phyloP scores from a whole-genome alignment of 2,888 invertebrate species.

The Hydroisotoma schaefferi region DNA sequence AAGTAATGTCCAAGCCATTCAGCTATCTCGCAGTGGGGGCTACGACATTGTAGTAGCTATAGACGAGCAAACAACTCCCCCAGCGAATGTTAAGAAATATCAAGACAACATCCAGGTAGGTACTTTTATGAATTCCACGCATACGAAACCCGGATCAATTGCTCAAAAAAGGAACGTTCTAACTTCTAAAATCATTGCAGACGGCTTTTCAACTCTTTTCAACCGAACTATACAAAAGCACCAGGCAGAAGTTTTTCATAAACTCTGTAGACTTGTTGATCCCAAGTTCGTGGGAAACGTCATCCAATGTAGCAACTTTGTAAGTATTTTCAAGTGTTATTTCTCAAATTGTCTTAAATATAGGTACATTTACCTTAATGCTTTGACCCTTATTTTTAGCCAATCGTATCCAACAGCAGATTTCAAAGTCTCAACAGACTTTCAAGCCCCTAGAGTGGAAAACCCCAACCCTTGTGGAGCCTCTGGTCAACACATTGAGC shows the following conservation, averaged over 20 bases:
- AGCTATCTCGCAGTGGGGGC: constrained; percentile 33
- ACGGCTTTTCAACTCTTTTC: constrained; percentile 30
- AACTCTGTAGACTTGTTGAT: constrained; percentile 42
- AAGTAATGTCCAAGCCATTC: no score
- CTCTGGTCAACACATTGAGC: constrained; percentile 36
- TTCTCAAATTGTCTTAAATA: no score
- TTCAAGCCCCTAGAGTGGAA: constrained; percentile 31
- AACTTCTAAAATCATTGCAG: constrained; percentile 17
- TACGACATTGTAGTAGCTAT: constrained; percentile 42
- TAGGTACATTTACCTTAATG: no score
- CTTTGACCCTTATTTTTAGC: no score
- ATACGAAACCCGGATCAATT: neutral
- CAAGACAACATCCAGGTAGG: constrained; percentile 24
- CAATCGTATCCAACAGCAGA: constrained; percentile 27
- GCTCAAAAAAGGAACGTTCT: neutral
- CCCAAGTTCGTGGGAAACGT: constrained; percentile 34
- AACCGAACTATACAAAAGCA: constrained; percentile 22
- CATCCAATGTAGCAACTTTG: constrained; percentile 23
- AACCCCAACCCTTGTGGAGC: constrained; percentile 43
- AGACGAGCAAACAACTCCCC: constrained; percentile 24
- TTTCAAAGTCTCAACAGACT: constrained; percentile 29
- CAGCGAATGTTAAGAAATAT: constrained; percentile 12
- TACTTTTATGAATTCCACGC: neutral
- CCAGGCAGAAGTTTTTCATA: constrained; percentile 33
- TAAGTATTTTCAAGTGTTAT: constrained; percentile 16